Percentiles rank a stretch among this genome's conserved stretches.
phyloP scores from a whole-genome alignment of 2,888 invertebrate genomes.

The Harmothoe impar region DNA sequence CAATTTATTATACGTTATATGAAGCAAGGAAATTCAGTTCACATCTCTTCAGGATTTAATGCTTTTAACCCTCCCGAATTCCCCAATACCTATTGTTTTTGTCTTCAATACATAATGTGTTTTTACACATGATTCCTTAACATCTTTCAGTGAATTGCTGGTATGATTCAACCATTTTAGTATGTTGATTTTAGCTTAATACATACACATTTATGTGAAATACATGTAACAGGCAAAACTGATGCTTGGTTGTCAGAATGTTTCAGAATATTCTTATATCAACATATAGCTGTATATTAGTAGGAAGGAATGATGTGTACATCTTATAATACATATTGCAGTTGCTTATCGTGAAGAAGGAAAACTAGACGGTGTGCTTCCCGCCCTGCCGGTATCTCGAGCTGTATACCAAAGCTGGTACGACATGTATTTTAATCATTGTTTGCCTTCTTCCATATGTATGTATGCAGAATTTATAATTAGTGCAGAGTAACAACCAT shows the following conservation, averaged over 20 bases:
- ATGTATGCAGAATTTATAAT: too few species aligned
- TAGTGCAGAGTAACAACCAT: too few species aligned
- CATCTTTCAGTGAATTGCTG: too few species aligned
- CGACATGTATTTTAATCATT: too few species aligned
- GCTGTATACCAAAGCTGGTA: constrained; percentile 6
- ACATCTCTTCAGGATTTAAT: too few species aligned
- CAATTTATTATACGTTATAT: background rate
- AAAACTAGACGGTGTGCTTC: background rate
- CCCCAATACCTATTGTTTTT: too few species aligned
- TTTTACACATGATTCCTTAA: too few species aligned
- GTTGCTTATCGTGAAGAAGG: background rate
- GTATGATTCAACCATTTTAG: too few species aligned
- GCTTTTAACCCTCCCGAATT: too few species aligned
- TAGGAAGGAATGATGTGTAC: background rate
- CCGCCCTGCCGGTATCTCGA: background rate
- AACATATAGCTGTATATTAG: background rate
- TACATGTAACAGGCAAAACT: background rate
- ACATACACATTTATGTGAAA: background rate
- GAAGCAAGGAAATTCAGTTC: too few species aligned
- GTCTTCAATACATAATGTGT: too few species aligned
- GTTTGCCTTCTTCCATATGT: too few species aligned
- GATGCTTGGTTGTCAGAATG: background rate
- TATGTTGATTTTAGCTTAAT: background rate
- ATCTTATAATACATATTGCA: background rate
- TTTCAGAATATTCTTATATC: constrained; percentile 41